phyloP scores from a whole-genome alignment of 2,888 invertebrate species.

The Xestia sexstrigata region DNA sequence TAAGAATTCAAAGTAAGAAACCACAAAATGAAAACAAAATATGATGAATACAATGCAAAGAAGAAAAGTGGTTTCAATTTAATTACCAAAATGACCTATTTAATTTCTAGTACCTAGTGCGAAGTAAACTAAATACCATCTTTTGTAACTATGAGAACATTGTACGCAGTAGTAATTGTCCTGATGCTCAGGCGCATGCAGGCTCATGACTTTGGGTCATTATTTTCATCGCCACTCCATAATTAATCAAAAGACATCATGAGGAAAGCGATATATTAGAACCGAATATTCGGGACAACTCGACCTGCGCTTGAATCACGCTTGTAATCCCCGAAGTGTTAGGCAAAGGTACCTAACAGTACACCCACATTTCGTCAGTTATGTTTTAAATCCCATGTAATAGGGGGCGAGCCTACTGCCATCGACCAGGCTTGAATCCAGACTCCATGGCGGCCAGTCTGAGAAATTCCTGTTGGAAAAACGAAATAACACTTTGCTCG shows the following conservation, averaged over 20 bases:
- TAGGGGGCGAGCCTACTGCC: too few relatives aligned
- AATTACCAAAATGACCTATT: neutral
- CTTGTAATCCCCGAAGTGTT: too few relatives aligned
- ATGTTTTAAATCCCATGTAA: too few relatives aligned
- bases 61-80: slow-evolving; percentile 5
- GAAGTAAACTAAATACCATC: neutral
- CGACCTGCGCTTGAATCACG: too few relatives aligned
- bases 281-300: neutral
- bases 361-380: too few relatives aligned
- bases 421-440: too few relatives aligned
- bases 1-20: slow-evolving; percentile 1
- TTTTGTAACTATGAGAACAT: too few relatives aligned
- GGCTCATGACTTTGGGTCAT: neutral
- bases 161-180: too few relatives aligned
- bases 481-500: too few relatives aligned
- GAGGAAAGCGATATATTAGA: neutral
- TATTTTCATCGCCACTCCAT: neutral
- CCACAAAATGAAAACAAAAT: neutral
- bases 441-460: too few relatives aligned
- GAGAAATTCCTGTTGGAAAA: too few relatives aligned
- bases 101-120: neutral
- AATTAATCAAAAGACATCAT: neutral
- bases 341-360: too few relatives aligned
- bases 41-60: neutral
- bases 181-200: neutral